Evolutionary conservation across 2,888 invertebrate species (phyloP), one percentile per base, ranked within the genome.

Genomic region (Cremastobaeus sp.): DNA sequence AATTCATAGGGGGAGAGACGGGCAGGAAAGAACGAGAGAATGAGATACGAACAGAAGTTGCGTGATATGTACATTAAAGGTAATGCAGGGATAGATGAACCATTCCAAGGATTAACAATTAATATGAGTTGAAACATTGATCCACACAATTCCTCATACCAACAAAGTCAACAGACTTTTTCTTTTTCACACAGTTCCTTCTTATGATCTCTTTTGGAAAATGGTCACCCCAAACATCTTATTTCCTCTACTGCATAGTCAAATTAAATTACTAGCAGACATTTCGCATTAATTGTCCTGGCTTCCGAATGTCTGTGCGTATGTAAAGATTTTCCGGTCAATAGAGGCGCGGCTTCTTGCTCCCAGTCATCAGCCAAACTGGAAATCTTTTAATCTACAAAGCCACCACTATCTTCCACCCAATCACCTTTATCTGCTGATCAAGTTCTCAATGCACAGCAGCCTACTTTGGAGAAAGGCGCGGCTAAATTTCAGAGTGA

Each of bases 271-370:
- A n/a, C n/a, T n/a, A n/a, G n/a, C n/a, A n/a, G n/a, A n/a, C n/a
- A n/a, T n/a, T n/a, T n/a, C 4, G 25, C 25, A 25, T 5, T 25
- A 5, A 3, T 25, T 25, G 3, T 25, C 8, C 3, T 5, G 4
- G 25, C 3, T 5, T 5, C 25, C 25, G 4, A 25, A 25, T 5
- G 25, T 25, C 25, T 3, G 8, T 5, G 8, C 25, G 4, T 5
- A 25, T 25, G 25, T 25, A 25, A 5, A 62, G 47, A 15, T 75
- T 81, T 83, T 83, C 81, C 82, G 83, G 85, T 85, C 85, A 85
- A 85, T 85, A 84, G 77, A 85, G 85, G 84, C 81, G 84, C 84
- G 84, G 83, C 84, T 80, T 60, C 66, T 74, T 74, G 75, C 72
- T 69, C 60, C 64, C 55, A 43, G 57, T 54, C 20, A 55, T 50